phyloP scores from a whole-genome alignment of 2,113 vertebrate species.

The Isichthys henryi region DNA sequence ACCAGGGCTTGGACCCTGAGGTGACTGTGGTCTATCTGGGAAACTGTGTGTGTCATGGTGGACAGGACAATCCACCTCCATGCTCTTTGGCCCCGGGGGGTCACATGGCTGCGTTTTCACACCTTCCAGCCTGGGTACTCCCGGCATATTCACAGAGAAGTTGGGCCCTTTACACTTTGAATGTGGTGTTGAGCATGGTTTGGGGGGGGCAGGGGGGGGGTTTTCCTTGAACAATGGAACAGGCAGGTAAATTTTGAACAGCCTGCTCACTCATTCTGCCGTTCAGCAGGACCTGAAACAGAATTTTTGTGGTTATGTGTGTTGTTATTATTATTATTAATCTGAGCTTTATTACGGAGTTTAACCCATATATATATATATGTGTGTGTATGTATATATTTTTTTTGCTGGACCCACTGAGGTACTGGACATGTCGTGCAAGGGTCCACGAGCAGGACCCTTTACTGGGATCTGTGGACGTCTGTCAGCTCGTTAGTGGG shows the following conservation, averaged over 20 bases:
- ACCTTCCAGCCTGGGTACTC: neutral
- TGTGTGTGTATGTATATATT: no score
- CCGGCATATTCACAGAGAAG: neutral
- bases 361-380: neutral
- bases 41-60: neutral
- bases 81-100: neutral
- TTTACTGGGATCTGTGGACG: neutral
- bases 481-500: neutral
- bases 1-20: neutral
- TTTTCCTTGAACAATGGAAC: neutral
- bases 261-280: neutral
- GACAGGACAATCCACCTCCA: neutral
- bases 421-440: neutral
- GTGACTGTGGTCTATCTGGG: neutral
- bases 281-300: neutral
- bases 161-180: slow-evolving; percentile 15
- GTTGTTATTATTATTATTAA: neutral
- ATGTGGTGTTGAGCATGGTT: neutral
- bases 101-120: neutral
- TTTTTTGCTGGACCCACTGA: neutral
- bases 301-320: neutral
- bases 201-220: neutral
- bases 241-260: neutral
- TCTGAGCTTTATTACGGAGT: neutral
- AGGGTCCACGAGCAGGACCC: neutral